These are phyloP conservation scores for Penaeus monodon DNA, from an alignment of 2,888 invertebrate species.

Conservation along the genomic window DNA sequence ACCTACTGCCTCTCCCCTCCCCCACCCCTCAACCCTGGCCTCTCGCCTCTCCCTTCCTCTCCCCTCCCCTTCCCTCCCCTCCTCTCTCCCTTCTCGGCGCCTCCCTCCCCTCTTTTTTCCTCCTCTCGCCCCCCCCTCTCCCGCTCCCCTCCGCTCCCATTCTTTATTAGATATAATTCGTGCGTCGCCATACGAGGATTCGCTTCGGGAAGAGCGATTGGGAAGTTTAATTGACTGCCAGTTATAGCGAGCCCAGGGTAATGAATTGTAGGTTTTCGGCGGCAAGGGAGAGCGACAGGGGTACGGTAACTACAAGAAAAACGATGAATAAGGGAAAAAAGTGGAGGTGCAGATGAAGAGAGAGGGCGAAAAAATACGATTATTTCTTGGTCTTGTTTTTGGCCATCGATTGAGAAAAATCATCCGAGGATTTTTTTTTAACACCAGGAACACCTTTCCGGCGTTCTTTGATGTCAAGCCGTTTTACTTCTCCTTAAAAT, in stretches of 20 bases:
- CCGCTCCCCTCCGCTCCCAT: not conserved
- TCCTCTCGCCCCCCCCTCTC: not conserved
- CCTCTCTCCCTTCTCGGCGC: not conserved
- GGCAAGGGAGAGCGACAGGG: too few species aligned
- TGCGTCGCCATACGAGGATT: too few species aligned
- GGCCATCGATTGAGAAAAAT: not conserved
- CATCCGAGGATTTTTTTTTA: too few species aligned
- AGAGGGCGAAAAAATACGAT: not conserved
- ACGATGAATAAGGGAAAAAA: not conserved
- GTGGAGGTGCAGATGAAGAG: not conserved
- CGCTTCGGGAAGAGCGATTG: too few species aligned
- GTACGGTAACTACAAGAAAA: too few species aligned
- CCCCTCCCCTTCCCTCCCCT: not conserved
- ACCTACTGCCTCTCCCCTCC: too few species aligned
- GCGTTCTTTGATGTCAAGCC: too few species aligned
- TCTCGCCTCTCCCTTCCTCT: not conserved
- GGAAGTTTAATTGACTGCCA: too few species aligned
- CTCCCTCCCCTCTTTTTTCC: not conserved
- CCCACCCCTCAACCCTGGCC: not conserved
- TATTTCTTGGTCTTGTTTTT: not conserved
- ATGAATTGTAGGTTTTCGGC: too few species aligned
- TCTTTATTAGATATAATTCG: not conserved
- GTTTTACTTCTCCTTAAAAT: too few species aligned
- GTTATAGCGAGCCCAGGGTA: too few species aligned
- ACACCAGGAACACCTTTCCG: too few species aligned